Percentiles rank a stretch among this genome's conserved stretches.
phyloP scores from a whole-genome alignment of 1,140 invertebrate genomes.

The Brachionus asplanchnoidis region DNA sequence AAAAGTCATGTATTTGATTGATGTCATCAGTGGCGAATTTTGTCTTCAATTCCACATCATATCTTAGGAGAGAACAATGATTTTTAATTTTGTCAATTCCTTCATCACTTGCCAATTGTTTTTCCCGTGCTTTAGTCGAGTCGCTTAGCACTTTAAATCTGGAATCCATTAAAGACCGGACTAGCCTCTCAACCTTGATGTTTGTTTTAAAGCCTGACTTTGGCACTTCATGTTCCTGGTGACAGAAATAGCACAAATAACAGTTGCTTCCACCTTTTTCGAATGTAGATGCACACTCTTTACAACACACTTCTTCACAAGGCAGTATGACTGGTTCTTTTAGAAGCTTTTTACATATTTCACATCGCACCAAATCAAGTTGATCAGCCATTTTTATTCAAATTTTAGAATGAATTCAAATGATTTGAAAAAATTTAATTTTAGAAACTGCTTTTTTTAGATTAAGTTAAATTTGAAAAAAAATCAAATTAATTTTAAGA shows the following conservation, averaged over 20 bases:
- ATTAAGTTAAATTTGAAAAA: too few relatives aligned
- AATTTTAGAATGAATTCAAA: background rate
- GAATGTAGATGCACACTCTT: background rate
- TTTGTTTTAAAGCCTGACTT: background rate
- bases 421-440: background rate
- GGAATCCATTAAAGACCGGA: background rate
- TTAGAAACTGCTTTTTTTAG: background rate
- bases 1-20: background rate
- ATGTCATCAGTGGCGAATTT: background rate
- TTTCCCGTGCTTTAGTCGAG: background rate
- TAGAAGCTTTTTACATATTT: conserved; percentile 5
- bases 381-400: background rate
- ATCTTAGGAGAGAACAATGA: background rate
- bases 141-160: background rate
- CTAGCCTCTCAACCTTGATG: background rate
- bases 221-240: background rate
- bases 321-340: background rate
- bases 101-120: too few relatives aligned
- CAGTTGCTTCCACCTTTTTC: background rate
- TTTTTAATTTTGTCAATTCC: conserved; percentile 4
- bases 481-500: too few relatives aligned
- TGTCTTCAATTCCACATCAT: background rate
- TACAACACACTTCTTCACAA: background rate
- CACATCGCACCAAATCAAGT: background rate
- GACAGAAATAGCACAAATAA: background rate